These are phyloP conservation scores for Drosophila algonquin DNA, from an alignment of 2,888 invertebrate genomes.

Conservation along the genomic window DNA sequence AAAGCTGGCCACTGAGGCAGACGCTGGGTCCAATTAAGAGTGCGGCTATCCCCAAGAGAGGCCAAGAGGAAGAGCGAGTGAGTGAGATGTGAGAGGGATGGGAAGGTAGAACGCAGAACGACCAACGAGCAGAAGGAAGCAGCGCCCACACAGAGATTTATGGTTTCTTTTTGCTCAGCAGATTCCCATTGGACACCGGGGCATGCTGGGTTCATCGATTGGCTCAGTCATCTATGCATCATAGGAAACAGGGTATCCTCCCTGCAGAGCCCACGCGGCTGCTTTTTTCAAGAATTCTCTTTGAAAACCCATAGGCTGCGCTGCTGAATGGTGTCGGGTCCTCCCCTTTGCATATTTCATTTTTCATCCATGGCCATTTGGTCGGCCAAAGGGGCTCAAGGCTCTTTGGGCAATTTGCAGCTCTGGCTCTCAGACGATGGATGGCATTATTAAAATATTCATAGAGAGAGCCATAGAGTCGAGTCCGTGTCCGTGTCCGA, in stretches of 20 bases:
- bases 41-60: constrained; percentile 15
- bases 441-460: constrained; percentile 72
- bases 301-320: background rate
- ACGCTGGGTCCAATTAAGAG: constrained; percentile 27
- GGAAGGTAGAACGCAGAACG: background rate
- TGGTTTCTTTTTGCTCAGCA: constrained; percentile 30
- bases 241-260: background rate
- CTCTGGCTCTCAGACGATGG: constrained; percentile 40
- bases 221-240: background rate
- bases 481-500: constrained; percentile 3
- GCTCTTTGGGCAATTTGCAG: constrained; percentile 66
- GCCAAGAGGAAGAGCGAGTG: background rate
- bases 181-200: constrained; percentile 14
- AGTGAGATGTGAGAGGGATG: background rate
- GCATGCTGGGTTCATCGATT: constrained; percentile 17
- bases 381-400: constrained; percentile 56
- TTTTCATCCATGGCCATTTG: constrained; percentile 31
- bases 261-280: constrained; percentile 27
- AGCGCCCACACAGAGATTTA: constrained; percentile 37
- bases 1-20: background rate
- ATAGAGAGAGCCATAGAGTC: constrained; percentile 42
- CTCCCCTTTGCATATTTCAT: constrained; percentile 41
- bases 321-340: constrained; percentile 30
- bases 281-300: constrained; percentile 25
- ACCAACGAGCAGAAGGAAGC: background rate